Evolutionary conservation across 2,113 vertebrate genomes (phyloP).

Genomic region (Butorides virescens): DNA sequence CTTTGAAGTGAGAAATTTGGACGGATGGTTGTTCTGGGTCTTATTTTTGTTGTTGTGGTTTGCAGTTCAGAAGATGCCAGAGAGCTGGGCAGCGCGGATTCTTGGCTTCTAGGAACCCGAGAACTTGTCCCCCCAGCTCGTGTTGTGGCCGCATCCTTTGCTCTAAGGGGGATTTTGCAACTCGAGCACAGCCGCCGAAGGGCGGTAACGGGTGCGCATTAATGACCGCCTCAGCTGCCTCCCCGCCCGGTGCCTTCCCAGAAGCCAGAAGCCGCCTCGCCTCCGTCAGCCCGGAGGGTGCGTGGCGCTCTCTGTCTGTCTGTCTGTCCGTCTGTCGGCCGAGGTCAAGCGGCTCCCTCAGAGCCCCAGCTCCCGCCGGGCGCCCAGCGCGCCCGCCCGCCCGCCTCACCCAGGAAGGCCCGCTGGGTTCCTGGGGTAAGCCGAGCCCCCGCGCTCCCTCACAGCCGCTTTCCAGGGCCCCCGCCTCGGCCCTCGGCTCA

Average conservation of each 20-base stretch:
- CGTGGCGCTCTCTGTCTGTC: too few species aligned
- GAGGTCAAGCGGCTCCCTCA: too few species aligned
- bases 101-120: neutral
- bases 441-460: neutral
- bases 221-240: neutral
- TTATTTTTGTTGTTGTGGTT: neutral
- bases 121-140: accelerated
- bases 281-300: too few species aligned
- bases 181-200: accelerated
- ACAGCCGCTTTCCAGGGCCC: too few species aligned
- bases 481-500: neutral
- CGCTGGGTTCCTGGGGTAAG: neutral
- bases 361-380: too few species aligned
- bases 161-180: neutral
- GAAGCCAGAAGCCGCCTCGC: neutral
- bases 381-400: too few species aligned
- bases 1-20: neutral
- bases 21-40: neutral
- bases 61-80: neutral
- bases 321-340: neutral
- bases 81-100: neutral
- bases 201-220: neutral
- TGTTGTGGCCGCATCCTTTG: neutral
- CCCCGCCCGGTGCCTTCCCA: neutral
- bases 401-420: too few species aligned